These are phyloP conservation scores for Campylomormyrus numenius DNA, from an alignment of 2,113 vertebrate genomes.

Conservation along the genomic window DNA sequence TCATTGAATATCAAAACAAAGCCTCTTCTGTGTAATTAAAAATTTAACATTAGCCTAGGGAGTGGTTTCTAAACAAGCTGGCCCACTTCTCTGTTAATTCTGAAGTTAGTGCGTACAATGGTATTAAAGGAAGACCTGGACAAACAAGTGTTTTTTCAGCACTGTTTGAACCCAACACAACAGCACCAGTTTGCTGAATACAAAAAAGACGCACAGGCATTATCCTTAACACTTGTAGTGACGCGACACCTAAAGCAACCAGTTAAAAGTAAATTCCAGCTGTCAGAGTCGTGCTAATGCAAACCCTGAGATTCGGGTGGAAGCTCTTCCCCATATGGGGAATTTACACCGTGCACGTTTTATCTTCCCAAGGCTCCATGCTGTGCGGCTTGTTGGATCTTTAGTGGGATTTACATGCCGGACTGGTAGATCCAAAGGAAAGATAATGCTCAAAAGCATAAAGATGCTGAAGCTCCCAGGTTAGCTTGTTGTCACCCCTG, in stretches of 20 bases:
- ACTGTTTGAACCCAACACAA: background rate
- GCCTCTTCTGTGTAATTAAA: conserved; percentile 5
- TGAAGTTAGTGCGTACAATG: conserved; percentile 1
- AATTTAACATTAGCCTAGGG: background rate
- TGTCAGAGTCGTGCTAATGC: background rate
- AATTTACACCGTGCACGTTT: conserved; percentile 16
- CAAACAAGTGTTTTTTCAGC: background rate
- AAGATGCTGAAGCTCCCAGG: background rate
- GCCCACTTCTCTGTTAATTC: background rate
- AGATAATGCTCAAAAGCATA: background rate
- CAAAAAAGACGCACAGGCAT: background rate
- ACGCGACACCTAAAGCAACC: background rate
- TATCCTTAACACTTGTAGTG: background rate
- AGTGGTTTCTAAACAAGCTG: conserved; percentile 15
- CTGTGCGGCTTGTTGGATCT: conserved; percentile 12
- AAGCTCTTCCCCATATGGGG: conserved; percentile 24
- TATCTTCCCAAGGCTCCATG: background rate
- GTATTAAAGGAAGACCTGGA: conserved; percentile 10
- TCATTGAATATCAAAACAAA: conserved; percentile 12
- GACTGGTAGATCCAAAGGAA: background rate
- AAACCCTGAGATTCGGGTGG: background rate
- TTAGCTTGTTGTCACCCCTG: background rate
- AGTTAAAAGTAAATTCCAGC: conserved; percentile 21
- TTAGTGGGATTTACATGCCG: background rate
- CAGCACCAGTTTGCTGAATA: background rate